Percentiles rank a stretch among this genome's conserved stretches.
phyloP scores from a whole-genome alignment of 2,888 invertebrate species.

The Ariolimax columbianus region DNA sequence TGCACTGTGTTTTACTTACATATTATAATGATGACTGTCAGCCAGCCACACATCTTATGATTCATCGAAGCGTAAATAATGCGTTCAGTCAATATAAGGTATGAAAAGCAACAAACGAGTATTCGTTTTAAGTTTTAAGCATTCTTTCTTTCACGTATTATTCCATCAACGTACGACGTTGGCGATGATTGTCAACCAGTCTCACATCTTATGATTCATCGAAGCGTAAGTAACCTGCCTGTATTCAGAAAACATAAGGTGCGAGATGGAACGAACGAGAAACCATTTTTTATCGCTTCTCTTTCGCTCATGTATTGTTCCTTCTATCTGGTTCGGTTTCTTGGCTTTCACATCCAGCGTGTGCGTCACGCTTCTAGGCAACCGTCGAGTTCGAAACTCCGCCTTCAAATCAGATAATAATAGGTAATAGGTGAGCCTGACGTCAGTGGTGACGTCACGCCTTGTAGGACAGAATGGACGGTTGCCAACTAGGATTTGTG shows the following conservation, averaged over 20 bases:
- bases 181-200: not conserved
- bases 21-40: too few species aligned
- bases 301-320: conserved; percentile 24
- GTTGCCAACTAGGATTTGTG: too few species aligned
- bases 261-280: not conserved
- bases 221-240: conserved; percentile 1
- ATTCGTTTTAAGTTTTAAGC: too few species aligned
- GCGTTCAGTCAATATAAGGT: too few species aligned
- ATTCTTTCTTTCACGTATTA: too few species aligned
- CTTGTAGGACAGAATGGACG: too few species aligned
- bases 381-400: conserved; percentile 71
- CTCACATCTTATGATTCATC: not conserved
- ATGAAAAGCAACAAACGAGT: too few species aligned
- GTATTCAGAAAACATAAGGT: conserved; percentile 3
- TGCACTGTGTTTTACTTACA: too few species aligned
- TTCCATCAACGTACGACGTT: too few species aligned
- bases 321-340: not conserved
- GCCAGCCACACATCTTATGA: too few species aligned
- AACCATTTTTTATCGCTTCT: not conserved
- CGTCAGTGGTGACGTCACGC: conserved; percentile 58
- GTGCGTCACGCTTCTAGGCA: conserved; percentile 64
- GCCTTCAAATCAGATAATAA: conserved; percentile 61
- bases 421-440: conserved; percentile 54
- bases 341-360: not conserved
- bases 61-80: too few species aligned